Percentiles rank a stretch among this genome's conserved stretches.
These are phyloP conservation scores for Karalla daura DNA, from an alignment of 2,797 vertebrate genomes.

Conservation along the genomic window DNA sequence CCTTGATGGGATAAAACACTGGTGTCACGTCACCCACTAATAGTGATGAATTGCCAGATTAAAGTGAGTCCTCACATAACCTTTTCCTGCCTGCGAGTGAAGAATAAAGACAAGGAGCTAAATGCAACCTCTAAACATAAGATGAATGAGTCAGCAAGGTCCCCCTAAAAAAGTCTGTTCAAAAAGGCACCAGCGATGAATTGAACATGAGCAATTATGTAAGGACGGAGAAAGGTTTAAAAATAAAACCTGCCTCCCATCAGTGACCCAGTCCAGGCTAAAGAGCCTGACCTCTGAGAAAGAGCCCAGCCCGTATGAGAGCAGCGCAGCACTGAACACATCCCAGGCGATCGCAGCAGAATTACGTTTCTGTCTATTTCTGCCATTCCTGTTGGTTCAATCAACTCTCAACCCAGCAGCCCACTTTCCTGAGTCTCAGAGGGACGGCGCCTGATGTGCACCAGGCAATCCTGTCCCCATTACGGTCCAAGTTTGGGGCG, in stretches of 20 bases:
- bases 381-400: slow-evolving; percentile 49
- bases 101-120: slow-evolving; percentile 27
- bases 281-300: slow-evolving; percentile 58
- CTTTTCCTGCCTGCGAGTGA: slow-evolving; percentile 2
- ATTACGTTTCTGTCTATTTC: slow-evolving; percentile 62
- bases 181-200: slow-evolving; percentile 26
- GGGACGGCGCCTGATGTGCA: slow-evolving; percentile 57
- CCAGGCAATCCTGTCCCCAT: slow-evolving; percentile 60
- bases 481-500: slow-evolving; percentile 40
- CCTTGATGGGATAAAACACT: slow-evolving; percentile 31
- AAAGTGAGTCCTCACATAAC: slow-evolving; percentile 26
- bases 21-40: slow-evolving; percentile 17
- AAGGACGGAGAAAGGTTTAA: slow-evolving; percentile 50
- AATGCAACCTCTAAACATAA: slow-evolving; percentile 31
- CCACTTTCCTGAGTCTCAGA: slow-evolving; percentile 66
- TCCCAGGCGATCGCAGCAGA: slow-evolving; percentile 48
- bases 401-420: slow-evolving; percentile 54
- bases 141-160: slow-evolving; percentile 58
- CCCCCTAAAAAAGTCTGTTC: slow-evolving; percentile 10
- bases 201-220: slow-evolving; percentile 59
- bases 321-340: slow-evolving; percentile 30
- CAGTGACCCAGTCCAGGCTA: slow-evolving; percentile 50
- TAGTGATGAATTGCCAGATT: slow-evolving; percentile 42
- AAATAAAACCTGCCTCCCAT: slow-evolving; percentile 53
- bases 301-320: slow-evolving; percentile 45